Conservation (phyloP, 2,888 invertebrate genomes). For the Ashinkailepas kermadecensis region DNA sequence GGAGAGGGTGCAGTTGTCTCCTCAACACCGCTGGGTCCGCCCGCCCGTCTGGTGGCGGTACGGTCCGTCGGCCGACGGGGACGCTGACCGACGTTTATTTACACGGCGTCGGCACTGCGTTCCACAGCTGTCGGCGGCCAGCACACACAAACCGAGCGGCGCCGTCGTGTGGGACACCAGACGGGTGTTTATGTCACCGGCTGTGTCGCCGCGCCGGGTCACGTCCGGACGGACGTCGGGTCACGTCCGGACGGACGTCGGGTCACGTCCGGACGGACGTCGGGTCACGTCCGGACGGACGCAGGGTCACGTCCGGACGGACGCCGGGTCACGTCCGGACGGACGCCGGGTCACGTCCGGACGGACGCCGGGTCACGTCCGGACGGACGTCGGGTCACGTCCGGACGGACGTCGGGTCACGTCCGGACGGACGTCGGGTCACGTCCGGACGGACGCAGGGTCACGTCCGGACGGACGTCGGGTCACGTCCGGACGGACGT, state of each 20-base stretch:
- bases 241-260: neutral
- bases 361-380: neutral
- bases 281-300: neutral
- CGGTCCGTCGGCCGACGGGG: neutral
- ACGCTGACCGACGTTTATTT: neutral
- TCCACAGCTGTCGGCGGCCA: neutral
- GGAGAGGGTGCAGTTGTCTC: too few relatives aligned
- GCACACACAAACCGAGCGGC: neutral
- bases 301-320: neutral
- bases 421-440: neutral
- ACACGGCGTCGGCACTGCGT: neutral
- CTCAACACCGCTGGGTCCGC: neutral
- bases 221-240: neutral
- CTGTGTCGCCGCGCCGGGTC: neutral
- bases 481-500: neutral
- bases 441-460: too few relatives aligned
- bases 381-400: neutral
- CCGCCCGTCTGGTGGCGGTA: neutral
- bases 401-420: neutral
- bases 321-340: neutral
- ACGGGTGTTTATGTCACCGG: neutral
- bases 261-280: neutral
- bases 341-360: neutral
- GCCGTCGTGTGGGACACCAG: neutral
- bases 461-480: too few relatives aligned